phyloP scores from a whole-genome alignment of 2,113 vertebrate genomes.

The Hipposideros armiger region DNA sequence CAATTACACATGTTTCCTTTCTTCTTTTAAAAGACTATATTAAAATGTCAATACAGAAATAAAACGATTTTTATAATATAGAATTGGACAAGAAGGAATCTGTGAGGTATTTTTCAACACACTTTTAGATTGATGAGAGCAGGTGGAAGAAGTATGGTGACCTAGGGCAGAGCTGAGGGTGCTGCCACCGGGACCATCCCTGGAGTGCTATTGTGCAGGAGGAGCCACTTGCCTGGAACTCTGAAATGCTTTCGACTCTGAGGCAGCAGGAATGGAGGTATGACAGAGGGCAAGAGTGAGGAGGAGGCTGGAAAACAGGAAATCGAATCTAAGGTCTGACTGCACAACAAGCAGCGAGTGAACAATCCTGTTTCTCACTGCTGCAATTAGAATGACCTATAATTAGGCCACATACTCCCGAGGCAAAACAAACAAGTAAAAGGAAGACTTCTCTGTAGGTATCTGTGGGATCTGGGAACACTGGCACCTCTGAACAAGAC shows the following conservation, averaged over 20 bases:
- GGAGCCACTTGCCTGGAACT: not conserved
- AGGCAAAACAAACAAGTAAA: not conserved
- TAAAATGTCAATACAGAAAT: not conserved
- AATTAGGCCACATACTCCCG: not conserved
- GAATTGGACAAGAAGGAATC: not conserved
- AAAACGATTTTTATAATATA: not conserved
- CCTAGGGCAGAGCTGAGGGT: not conserved
- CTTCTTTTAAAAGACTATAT: not conserved
- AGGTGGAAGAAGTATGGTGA: not conserved
- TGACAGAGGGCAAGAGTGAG: not conserved
- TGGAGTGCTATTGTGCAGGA: not conserved
- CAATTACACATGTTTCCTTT: not conserved
- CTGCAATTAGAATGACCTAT: not conserved
- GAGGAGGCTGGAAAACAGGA: not conserved
- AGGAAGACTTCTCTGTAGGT: not conserved
- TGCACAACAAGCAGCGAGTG: not conserved
- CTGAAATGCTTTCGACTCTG: not conserved
- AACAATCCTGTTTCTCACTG: not conserved
- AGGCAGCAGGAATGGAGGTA: not conserved
- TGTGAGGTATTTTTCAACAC: conserved; percentile 26
- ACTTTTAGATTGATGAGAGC: not conserved
- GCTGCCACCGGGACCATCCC: not conserved
- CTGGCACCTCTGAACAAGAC: not conserved
- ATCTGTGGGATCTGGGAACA: not conserved
- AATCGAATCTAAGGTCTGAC: not conserved